Evolutionary conservation across 2,113 vertebrate genomes (phyloP), one percentile per base, ranked within the genome.

Genomic region (Sinocyclocheilus anophthalmus): DNA sequence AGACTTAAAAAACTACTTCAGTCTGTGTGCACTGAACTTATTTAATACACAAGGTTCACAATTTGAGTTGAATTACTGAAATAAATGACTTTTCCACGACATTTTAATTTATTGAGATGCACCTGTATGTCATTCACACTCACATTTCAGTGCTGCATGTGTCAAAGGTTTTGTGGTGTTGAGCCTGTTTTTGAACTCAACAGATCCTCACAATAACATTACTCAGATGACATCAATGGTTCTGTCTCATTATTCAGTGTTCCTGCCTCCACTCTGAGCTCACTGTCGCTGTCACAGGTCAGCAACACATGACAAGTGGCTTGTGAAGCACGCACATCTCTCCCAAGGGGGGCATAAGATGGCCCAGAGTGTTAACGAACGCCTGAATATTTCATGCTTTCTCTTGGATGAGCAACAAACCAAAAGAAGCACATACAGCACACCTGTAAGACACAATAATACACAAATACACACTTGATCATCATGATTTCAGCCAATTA

Each of bases 341-440:
- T 76, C 77, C 61, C 39, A 6, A n/a, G 85, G 82, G 82, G 63
- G 61, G 82, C 59, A 39, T 82, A 42, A 61, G 72, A 63, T 87
- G 69, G 48, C 37, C 69, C 55, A 37, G 57, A 18, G 57, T 86
- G 76, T 88, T 86, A 72, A 84, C 81, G 22, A 81, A 73, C 11
- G 50, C 81, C 59, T 86, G 42, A 84, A 88, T 84, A 84, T 76
- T 86, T 86, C 48, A 88, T 83, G 84, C 50, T 18, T 88, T 55
- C 73, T 45, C 87, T 76, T 45, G 30, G 65, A 79, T 65, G 83
- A 85, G 42, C 63, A 84, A 48, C 9, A 86, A 84, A 37, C 63
- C 24, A 67, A 65, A 82, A 59, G n/a, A 24, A 69, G 16, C 63
- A 55, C 33, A 77, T 81, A 85, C 81, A 83, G 76, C 33, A 86